Conservation (phyloP, 2,888 invertebrate genomes). For the Synergus umbraculus region DNA sequence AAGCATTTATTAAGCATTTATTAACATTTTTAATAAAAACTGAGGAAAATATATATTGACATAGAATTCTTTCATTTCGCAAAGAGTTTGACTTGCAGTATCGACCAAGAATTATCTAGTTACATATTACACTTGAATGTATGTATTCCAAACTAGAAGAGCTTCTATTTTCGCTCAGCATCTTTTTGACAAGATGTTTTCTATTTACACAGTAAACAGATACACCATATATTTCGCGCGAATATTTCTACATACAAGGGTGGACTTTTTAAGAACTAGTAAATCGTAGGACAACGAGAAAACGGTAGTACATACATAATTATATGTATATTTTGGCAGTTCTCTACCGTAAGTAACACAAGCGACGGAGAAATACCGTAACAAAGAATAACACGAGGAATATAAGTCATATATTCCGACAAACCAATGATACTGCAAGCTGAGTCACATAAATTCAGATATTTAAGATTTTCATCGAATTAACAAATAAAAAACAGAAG, state of each 20-base stretch:
- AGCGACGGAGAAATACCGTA: not conserved
- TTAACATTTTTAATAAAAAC: not conserved
- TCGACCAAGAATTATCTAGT: not conserved
- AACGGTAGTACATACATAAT: not conserved
- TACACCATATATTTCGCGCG: constrained; percentile 10
- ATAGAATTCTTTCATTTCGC: not conserved
- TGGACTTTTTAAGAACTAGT: not conserved
- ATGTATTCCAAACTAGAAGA: constrained; percentile 1
- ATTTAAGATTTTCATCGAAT: not conserved
- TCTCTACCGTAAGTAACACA: not conserved
- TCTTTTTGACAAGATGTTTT: constrained; percentile 15
- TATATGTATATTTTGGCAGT: not conserved
- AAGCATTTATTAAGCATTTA: not conserved
- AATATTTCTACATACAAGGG: no score
- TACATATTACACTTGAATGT: not conserved
- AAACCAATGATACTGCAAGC: not conserved
- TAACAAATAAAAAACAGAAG: not conserved
- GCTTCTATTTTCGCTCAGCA: not conserved
- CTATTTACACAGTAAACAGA: constrained; percentile 19
- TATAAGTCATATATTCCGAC: no score
- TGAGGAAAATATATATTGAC: not conserved
- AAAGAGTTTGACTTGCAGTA: not conserved
- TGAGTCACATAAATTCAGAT: no score
- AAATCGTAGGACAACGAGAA: not conserved
- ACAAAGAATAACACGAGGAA: not conserved